Conservation (phyloP, 2,888 invertebrate species). For the Tanytarsus gracilentus region DNA sequence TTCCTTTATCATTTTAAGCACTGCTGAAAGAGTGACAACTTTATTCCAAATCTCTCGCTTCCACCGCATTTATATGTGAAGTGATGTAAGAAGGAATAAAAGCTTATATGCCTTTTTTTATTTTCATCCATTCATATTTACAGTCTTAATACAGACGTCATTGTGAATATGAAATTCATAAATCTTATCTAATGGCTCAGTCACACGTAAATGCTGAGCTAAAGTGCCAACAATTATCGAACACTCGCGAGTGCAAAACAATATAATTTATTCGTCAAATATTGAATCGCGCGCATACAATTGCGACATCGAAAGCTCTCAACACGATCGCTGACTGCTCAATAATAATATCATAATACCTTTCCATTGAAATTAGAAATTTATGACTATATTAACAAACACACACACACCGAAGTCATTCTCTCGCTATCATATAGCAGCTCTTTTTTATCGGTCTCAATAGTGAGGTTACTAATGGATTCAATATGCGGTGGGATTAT, state of each 20-base stretch:
- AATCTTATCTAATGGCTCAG: constrained; percentile 6
- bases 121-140: too few relatives aligned
- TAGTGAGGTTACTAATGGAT: too few relatives aligned
- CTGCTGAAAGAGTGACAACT: neutral
- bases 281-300: neutral
- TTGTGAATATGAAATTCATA: neutral
- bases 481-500: too few relatives aligned
- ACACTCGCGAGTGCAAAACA: neutral
- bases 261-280: constrained; percentile 23
- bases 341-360: constrained; percentile 9
- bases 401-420: neutral
- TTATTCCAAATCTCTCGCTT: neutral
- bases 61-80: neutral
- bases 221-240: constrained; percentile 3
- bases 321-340: neutral
- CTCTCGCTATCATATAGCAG: too few relatives aligned
- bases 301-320: constrained; percentile 1
- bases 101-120: neutral
- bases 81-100: neutral
- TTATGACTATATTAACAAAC: constrained; percentile 19
- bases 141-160: neutral
- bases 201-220: neutral
- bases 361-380: constrained; percentile 9
- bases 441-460: too few relatives aligned
- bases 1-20: too few relatives aligned